Percentiles rank a stretch among this genome's conserved stretches.
Conservation (phyloP, 64 coral and sea anemone genomes). For the Actinia equina region DNA sequence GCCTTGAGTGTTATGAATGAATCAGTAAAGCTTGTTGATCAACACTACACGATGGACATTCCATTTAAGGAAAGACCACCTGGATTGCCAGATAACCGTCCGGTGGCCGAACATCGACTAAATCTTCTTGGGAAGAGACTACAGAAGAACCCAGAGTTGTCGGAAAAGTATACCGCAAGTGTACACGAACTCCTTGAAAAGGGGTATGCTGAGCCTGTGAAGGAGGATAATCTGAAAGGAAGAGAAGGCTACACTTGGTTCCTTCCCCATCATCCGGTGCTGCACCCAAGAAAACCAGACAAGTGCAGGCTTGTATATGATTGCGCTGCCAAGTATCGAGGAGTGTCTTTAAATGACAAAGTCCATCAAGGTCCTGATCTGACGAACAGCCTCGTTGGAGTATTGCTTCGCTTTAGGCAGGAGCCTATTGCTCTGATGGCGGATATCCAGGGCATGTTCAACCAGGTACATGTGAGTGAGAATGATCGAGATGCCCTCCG, state of each 20-base stretch:
- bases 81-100: conserved; percentile 49
- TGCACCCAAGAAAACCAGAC: conserved; percentile 33
- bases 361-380: conserved; percentile 32
- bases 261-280: conserved; percentile 48
- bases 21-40: conserved; percentile 43
- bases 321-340: conserved; percentile 25
- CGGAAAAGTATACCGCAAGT: not conserved
- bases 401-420: conserved; percentile 36
- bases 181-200: conserved; percentile 5
- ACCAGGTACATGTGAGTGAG: conserved; percentile 30
- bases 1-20: conserved; percentile 40
- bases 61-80: conserved; percentile 53
- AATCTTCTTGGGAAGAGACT: conserved; percentile 33
- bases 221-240: not conserved
- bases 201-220: conserved; percentile 30
- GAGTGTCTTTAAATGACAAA: conserved; percentile 31
- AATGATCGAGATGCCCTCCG: conserved; percentile 23
- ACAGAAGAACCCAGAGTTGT: not conserved
- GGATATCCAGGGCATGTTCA: conserved; percentile 36
- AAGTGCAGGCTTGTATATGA: conserved; percentile 47
- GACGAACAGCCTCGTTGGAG: conserved; percentile 33
- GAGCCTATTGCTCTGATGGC: conserved; percentile 44
- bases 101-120: conserved; percentile 40
- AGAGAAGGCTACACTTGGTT: conserved; percentile 40
- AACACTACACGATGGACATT: conserved; percentile 49